A percentile compares a stretch with the other conserved stretches of the same genome.
These are phyloP conservation scores for Drosophila varians DNA, from an alignment of 1,140 invertebrate species.

Conservation along the genomic window DNA sequence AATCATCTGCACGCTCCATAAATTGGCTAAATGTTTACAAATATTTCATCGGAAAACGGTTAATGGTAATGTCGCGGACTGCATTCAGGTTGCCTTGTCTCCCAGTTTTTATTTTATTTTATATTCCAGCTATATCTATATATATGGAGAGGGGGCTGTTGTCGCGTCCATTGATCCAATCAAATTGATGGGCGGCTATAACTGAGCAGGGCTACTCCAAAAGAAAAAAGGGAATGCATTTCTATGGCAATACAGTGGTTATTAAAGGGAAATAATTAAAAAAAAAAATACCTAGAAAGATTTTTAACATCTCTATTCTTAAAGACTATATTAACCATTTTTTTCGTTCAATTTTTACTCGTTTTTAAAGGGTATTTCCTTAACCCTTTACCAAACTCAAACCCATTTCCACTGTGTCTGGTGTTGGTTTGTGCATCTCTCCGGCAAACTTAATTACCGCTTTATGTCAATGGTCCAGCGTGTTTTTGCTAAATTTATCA, in stretches of 20 bases:
- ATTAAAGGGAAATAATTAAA: background rate
- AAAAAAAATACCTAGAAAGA: background rate
- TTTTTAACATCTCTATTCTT: background rate
- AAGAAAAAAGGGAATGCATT: conserved; percentile 56
- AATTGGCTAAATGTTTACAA: conserved; percentile 80
- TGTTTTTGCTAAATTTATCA: conserved; percentile 83
- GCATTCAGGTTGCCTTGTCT: background rate
- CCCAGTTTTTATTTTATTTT: conserved; percentile 9
- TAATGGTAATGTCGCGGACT: conserved; percentile 21
- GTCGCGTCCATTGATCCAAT: conserved; percentile 75
- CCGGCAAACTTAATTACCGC: conserved; percentile 82
- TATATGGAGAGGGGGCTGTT: conserved; percentile 51
- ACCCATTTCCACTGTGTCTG: conserved; percentile 9
- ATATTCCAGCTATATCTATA: conserved; percentile 12
- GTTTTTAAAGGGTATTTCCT: background rate
- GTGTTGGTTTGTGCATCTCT: conserved; percentile 53
- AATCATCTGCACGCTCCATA: conserved; percentile 59
- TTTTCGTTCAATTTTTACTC: conserved; percentile 12
- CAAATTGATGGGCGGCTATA: conserved; percentile 75
- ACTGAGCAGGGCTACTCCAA: conserved; percentile 43
- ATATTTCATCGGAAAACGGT: conserved; percentile 65
- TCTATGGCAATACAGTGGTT: conserved; percentile 54
- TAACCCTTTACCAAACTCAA: conserved; percentile 7
- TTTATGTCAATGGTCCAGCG: conserved; percentile 82
- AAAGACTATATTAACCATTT: background rate